Percentiles rank a stretch among this genome's conserved stretches.
Evolutionary conservation across 2,797 vertebrate species (phyloP).

Genomic region (Gadopsis marmoratus): DNA sequence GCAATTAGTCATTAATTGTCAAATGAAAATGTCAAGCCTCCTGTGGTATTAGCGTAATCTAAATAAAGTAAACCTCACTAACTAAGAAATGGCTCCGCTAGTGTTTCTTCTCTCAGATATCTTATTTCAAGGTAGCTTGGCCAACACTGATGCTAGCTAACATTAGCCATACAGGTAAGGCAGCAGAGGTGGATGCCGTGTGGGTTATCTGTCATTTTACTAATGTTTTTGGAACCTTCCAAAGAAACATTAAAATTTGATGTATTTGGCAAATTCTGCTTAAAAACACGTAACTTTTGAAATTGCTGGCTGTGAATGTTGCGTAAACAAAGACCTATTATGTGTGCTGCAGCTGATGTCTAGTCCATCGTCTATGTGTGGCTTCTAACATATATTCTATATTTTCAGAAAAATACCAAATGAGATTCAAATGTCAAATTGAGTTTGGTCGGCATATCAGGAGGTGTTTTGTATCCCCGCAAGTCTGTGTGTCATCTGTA

Average conservation of each 20-base stretch:
- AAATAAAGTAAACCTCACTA: neutral
- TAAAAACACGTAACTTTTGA: neutral
- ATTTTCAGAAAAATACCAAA: slow-evolving; percentile 13
- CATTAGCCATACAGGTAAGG: neutral
- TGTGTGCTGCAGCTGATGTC: neutral
- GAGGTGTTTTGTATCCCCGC: slow-evolving; percentile 11
- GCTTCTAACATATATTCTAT: neutral
- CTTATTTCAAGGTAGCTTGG: neutral
- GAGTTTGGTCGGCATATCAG: neutral
- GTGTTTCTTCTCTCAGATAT: neutral
- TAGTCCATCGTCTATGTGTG: neutral
- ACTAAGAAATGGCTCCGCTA: neutral
- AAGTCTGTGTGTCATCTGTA: slow-evolving; percentile 19
- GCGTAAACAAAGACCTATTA: neutral
- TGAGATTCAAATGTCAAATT: slow-evolving; percentile 12
- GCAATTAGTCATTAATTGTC: neutral
- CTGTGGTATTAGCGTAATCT: neutral
- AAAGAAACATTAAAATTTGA: too few relatives aligned
- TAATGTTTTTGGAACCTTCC: neutral
- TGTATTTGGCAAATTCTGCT: neutral
- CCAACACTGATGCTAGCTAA: neutral
- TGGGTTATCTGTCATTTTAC: neutral
- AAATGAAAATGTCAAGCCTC: neutral
- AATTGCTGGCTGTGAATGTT: neutral
- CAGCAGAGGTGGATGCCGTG: neutral